A percentile compares a stretch with the other conserved stretches of the same genome.
Conservation (phyloP, 1,140 invertebrate genomes). For the Bacillus rossius region DNA sequence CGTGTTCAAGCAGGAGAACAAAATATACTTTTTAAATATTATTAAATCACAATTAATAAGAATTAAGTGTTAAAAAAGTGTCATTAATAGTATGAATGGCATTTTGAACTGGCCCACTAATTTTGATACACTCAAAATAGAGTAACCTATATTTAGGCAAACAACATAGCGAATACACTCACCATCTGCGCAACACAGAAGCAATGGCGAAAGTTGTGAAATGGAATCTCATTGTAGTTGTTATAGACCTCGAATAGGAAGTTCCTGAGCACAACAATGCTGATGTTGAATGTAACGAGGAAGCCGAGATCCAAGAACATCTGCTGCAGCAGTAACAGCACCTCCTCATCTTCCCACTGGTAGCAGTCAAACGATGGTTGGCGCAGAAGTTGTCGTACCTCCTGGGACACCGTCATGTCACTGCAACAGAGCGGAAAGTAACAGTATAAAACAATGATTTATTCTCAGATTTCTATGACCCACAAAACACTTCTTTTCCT, state of each 20-base stretch:
- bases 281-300: constrained; percentile 69
- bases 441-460: too few relatives aligned
- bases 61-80: too few relatives aligned
- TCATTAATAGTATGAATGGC: neutral
- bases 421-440: constrained; percentile 41
- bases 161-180: constrained; percentile 46
- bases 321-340: constrained; percentile 73
- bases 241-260: constrained; percentile 79
- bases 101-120: too few relatives aligned
- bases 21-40: too few relatives aligned
- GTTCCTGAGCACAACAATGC: constrained; percentile 60
- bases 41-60: too few relatives aligned
- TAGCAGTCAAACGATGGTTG: constrained; percentile 76
- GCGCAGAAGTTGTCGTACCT: constrained; percentile 55
- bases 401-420: constrained; percentile 55
- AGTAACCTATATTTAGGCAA: too few relatives aligned
- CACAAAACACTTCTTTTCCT: too few relatives aligned
- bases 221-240: constrained; percentile 86
- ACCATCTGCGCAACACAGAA: constrained; percentile 92
- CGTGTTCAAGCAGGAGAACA: too few relatives aligned
- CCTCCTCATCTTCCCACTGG: constrained; percentile 78
- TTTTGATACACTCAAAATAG: too few relatives aligned
- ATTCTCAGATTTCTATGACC: too few relatives aligned
- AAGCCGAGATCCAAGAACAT: constrained; percentile 81
- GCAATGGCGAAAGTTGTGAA: constrained; percentile 86